These are phyloP conservation scores for Thera obeliscata DNA, from an alignment of 2,888 invertebrate species.

Conservation along the genomic window DNA sequence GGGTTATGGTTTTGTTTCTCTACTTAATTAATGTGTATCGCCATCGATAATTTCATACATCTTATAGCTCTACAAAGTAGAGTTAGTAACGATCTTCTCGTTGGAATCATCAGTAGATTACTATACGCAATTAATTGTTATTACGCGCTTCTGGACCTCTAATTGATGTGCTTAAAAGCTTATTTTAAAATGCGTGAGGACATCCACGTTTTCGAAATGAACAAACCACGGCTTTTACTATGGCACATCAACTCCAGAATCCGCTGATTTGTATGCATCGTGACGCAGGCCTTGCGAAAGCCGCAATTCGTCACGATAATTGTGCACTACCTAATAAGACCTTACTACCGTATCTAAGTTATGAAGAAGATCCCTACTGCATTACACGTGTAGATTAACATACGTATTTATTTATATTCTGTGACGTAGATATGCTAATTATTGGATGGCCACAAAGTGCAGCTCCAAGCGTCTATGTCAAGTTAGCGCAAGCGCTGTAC, in stretches of 20 bases:
- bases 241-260: slow-evolving; percentile 5
- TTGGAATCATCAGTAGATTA: slow-evolving; percentile 40
- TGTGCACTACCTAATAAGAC: too few relatives aligned
- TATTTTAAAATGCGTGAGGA: slow-evolving; percentile 44
- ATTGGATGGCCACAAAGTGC: neutral
- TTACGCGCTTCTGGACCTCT: slow-evolving; percentile 44
- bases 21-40: slow-evolving; percentile 21
- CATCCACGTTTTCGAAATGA: slow-evolving; percentile 46
- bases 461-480: neutral
- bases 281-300: too few relatives aligned
- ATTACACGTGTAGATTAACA: too few relatives aligned
- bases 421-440: slow-evolving; percentile 1
- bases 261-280: neutral
- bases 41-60: slow-evolving; percentile 34
- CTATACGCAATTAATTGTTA: slow-evolving; percentile 48
- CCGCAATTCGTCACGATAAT: too few relatives aligned
- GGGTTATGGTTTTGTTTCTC: neutral
- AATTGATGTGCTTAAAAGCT: slow-evolving; percentile 44
- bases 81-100: slow-evolving; percentile 35
- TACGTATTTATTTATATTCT: too few relatives aligned
- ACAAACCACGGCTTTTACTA: slow-evolving; percentile 3
- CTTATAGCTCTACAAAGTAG: slow-evolving; percentile 22
- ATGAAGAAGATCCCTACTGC: too few relatives aligned
- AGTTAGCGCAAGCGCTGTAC: neutral
- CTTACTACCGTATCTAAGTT: too few relatives aligned